These are phyloP conservation scores for Cydia amplana DNA, from an alignment of 1,140 invertebrate genomes.

Conservation along the genomic window DNA sequence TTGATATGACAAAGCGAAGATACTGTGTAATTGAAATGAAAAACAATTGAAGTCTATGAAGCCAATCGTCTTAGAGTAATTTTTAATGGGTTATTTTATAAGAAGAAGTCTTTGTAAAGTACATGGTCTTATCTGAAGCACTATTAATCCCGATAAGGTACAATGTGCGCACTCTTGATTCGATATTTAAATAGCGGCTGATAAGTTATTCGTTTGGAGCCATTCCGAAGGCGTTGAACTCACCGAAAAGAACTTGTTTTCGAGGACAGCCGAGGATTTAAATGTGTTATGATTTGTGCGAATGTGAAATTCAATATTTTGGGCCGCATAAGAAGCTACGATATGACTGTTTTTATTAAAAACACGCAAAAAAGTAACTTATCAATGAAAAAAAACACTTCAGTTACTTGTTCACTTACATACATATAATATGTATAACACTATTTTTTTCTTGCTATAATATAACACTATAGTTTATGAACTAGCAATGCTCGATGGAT, in stretches of 20 bases:
- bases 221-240: conserved; percentile 58
- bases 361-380: too few species aligned
- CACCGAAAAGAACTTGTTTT: conserved; percentile 66
- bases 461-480: too few species aligned
- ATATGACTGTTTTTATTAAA: too few species aligned
- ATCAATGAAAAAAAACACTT: too few species aligned
- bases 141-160: conserved; percentile 30
- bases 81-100: not conserved
- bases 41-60: conserved; percentile 9
- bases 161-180: conserved; percentile 16
- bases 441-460: too few species aligned
- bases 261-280: conserved; percentile 41
- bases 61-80: not conserved
- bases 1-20: not conserved
- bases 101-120: not conserved
- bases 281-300: conserved; percentile 2
- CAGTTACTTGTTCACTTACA: too few species aligned
- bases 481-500: too few species aligned
- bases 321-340: not conserved
- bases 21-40: conserved; percentile 15
- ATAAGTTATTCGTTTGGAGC: conserved; percentile 15
- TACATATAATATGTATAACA: too few species aligned
- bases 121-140: conserved; percentile 4
- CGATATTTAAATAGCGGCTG: conserved; percentile 30
- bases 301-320: conserved; percentile 5